Percentiles rank a stretch among this genome's conserved stretches.
phyloP scores from a whole-genome alignment of 2,888 invertebrate species.

The Arctia plantaginis region DNA sequence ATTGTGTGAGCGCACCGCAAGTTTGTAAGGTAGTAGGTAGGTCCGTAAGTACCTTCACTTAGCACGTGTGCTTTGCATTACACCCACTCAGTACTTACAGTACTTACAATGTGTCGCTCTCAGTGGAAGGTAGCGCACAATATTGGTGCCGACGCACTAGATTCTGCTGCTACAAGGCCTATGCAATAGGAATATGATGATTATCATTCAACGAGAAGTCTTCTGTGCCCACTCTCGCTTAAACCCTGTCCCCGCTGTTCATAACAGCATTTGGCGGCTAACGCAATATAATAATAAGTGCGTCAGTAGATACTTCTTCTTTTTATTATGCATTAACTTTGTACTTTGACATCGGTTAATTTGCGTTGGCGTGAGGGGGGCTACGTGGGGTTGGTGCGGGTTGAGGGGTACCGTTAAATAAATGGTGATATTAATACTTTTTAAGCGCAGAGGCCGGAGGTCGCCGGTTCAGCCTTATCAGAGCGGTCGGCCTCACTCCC shows the following conservation, averaged over 20 bases:
- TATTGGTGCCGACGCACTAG: neutral
- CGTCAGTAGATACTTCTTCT: neutral
- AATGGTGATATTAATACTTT: slow-evolving; percentile 70
- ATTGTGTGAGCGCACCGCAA: slow-evolving; percentile 2
- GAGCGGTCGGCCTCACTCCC: slow-evolving; percentile 38
- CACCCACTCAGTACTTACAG: neutral
- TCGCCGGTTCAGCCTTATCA: slow-evolving; percentile 71
- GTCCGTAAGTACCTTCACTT: neutral
- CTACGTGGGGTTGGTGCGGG: slow-evolving; percentile 23
- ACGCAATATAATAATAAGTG: neutral
- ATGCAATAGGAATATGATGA: neutral
- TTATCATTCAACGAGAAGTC: neutral
- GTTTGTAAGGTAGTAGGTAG: slow-evolving; percentile 4
- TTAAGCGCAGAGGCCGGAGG: slow-evolving; percentile 71
- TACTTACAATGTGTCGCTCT: slow-evolving; percentile 1
- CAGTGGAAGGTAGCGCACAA: neutral
- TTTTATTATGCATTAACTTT: neutral
- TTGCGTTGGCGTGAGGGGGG: slow-evolving; percentile 17
- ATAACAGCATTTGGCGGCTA: neutral
- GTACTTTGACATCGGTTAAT: slow-evolving; percentile 24
- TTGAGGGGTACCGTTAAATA: slow-evolving; percentile 58
- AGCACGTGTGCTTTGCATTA: neutral
- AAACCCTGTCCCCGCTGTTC: neutral
- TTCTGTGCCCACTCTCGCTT: neutral
- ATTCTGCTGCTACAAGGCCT: neutral